Evolutionary conservation across 2,888 invertebrate genomes (phyloP).

Genomic region (Drosophila anceps): DNA sequence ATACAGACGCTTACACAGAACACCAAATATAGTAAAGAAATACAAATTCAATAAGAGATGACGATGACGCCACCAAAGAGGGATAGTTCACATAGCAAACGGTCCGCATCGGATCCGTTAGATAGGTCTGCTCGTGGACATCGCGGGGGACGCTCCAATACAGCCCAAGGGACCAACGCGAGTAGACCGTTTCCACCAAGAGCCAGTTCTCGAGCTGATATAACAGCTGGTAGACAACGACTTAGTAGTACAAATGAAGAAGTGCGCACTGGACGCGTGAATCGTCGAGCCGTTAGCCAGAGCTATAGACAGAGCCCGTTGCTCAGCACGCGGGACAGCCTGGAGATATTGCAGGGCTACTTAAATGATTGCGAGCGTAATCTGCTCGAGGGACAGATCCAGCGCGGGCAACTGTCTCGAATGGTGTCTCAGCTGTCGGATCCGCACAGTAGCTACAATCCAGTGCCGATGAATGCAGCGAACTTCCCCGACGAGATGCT

Average conservation of each 20-base stretch:
- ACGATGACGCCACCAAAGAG: background rate
- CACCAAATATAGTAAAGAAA: slow-evolving; percentile 2
- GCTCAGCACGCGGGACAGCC: background rate
- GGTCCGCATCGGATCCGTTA: background rate
- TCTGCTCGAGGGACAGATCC: background rate
- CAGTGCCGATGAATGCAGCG: background rate
- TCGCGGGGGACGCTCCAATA: background rate
- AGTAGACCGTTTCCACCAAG: background rate
- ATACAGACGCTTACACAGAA: background rate
- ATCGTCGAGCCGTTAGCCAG: background rate
- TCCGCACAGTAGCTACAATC: background rate
- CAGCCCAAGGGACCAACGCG: background rate
- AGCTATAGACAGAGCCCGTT: accelerated
- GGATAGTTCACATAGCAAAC: background rate
- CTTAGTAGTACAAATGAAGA: too few species aligned
- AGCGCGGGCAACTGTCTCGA: background rate
- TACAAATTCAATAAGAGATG: background rate
- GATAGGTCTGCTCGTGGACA: background rate
- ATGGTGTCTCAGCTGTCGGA: background rate
- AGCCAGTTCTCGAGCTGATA: background rate
- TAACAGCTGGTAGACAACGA: background rate
- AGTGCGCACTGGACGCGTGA: background rate
- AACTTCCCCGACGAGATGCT: background rate
- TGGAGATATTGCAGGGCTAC: background rate
- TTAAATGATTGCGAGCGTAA: slow-evolving; percentile 2